Evolutionary conservation across 2,888 invertebrate species (phyloP).

Genomic region (Epiblema foenella): DNA sequence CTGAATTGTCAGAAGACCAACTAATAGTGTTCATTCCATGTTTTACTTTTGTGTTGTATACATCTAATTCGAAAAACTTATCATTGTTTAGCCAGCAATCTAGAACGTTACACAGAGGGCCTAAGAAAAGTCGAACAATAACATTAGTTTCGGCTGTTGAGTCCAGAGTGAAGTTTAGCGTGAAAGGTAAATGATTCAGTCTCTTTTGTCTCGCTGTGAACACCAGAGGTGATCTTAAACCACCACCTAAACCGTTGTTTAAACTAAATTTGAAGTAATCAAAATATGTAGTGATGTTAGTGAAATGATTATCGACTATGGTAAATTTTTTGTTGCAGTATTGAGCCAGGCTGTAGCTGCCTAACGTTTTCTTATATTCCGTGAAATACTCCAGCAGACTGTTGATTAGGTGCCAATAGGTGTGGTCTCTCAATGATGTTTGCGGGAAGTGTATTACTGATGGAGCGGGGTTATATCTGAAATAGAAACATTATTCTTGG

Average conservation of each 20-base stretch:
- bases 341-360: constrained; percentile 62
- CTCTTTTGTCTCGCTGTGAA: constrained; percentile 69
- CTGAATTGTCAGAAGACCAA: constrained; percentile 65
- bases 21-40: constrained; percentile 64
- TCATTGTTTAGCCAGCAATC: constrained; percentile 64
- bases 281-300: constrained; percentile 68
- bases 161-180: constrained; percentile 64
- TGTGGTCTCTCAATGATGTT: constrained; percentile 73
- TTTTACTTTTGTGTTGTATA: constrained; percentile 57
- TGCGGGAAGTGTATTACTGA: constrained; percentile 73
- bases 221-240: constrained; percentile 50
- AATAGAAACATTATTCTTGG: constrained; percentile 46
- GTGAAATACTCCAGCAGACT: constrained; percentile 65
- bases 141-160: constrained; percentile 57
- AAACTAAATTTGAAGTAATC: constrained; percentile 67
- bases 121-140: constrained; percentile 69
- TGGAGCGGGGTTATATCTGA: constrained; percentile 74
- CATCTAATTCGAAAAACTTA: constrained; percentile 70
- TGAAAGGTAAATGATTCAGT: constrained; percentile 64
- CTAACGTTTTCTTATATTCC: constrained; percentile 62
- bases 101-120: constrained; percentile 63
- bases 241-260: constrained; percentile 57
- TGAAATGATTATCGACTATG: constrained; percentile 59
- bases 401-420: constrained; percentile 70
- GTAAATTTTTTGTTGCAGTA: constrained; percentile 62